A percentile compares a stretch with the other conserved stretches of the same genome.
phyloP scores from a whole-genome alignment of 2,797 vertebrate species.

The Myiothlypis chrysogaster region DNA sequence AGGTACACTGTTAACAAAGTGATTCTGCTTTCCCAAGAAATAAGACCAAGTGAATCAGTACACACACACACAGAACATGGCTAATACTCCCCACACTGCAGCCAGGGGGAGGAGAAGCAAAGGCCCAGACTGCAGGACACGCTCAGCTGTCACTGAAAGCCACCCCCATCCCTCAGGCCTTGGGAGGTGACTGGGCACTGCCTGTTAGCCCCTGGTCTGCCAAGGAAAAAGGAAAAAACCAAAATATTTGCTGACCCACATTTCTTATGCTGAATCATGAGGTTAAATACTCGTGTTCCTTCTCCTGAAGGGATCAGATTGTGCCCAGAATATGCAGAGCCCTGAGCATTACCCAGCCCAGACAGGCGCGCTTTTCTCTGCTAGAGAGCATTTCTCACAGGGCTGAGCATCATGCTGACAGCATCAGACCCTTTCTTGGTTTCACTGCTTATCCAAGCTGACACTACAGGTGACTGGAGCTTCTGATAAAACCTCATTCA shows the following conservation, averaged over 20 bases:
- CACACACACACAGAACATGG: not conserved
- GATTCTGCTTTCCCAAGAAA: not conserved
- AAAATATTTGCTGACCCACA: not conserved
- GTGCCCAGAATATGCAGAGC: not conserved
- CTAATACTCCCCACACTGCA: rapidly evolving
- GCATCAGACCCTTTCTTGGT: not conserved
- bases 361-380: not conserved
- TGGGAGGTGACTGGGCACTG: not conserved
- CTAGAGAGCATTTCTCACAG: not conserved
- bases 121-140: not conserved
- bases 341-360: not conserved
- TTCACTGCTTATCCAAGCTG: not conserved
- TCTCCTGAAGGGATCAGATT: not conserved
- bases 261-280: not conserved
- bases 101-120: not conserved
- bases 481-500: not conserved
- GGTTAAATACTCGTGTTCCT: not conserved
- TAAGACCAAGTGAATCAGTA: not conserved
- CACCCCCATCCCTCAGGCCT: not conserved
- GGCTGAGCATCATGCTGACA: not conserved
- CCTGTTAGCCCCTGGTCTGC: not conserved
- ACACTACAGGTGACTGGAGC: not conserved
- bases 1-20: not conserved
- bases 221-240: not conserved
- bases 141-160: not conserved